A percentile compares a stretch with the other conserved stretches of the same genome.
Conservation (phyloP, 1,140 invertebrate genomes). For the Zaprionus gabonicus region DNA sequence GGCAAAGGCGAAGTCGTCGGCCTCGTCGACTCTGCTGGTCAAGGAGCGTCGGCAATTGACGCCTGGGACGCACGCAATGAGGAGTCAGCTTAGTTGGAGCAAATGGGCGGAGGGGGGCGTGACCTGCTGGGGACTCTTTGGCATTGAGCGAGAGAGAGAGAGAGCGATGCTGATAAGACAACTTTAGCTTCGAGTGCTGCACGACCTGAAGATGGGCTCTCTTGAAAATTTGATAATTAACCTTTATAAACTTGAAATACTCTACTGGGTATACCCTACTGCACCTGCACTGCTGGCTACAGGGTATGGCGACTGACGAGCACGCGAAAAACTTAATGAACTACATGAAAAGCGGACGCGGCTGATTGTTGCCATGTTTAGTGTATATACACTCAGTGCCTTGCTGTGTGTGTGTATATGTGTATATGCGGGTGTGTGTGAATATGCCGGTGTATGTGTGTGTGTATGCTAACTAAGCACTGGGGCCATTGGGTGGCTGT, state of each 20-base stretch:
- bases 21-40: constrained; percentile 44
- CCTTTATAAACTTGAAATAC: background rate
- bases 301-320: constrained; percentile 20
- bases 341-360: constrained; percentile 61
- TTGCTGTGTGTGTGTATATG: constrained; percentile 29
- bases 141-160: constrained; percentile 16
- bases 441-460: constrained; percentile 33
- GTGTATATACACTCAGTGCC: background rate
- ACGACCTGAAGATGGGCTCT: constrained; percentile 13
- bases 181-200: constrained; percentile 1
- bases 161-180: background rate
- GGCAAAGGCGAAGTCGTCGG: background rate
- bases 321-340: constrained; percentile 74
- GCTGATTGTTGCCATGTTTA: constrained; percentile 40
- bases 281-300: background rate
- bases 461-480: constrained; percentile 61
- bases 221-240: constrained; percentile 1
- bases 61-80: constrained; percentile 56
- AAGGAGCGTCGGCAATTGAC: constrained; percentile 51
- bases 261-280: constrained; percentile 3
- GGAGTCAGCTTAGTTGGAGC: constrained; percentile 7
- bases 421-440: constrained; percentile 22
- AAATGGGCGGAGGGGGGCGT: background rate
- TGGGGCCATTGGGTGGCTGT: constrained; percentile 30
- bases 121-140: constrained; percentile 40